Base-by-base conservation (phyloP, 2,113 vertebrate species). In the Paratilapia polleni region DNA sequence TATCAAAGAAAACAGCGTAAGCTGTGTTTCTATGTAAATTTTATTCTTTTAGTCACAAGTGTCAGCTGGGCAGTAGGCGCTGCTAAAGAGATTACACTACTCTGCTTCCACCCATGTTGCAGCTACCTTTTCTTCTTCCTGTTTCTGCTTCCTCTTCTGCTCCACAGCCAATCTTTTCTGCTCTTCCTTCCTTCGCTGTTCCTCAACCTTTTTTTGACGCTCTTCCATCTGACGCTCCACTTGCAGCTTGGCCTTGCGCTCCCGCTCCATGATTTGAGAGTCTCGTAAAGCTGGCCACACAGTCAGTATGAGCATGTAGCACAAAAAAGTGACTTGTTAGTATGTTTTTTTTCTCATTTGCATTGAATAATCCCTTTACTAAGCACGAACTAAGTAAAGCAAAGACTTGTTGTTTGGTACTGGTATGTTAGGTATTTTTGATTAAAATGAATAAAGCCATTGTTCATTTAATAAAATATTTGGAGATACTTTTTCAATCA, bases 181-280 rank as follows among this genome's bases (percentile, higher is more conserved):
- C 10, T 99, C 97, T 88, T 98, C 98, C 85, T 97, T 99, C 86
- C 90, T 96, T 61, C 97, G 96, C 84, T 98, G 98, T 79, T 99
- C 97, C 64, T 95, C 97, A 6, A 98, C 87, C 54, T 97, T 98
- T 62, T 92, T 96, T 56, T 97, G 97, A 58, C 96, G 97, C 90
- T 98, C 98, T 93, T 99, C 98, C 89, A 98, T 81, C 83, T 98
- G 97, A 22, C 96, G 97, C 89, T 98, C 97, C 58, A 98, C 98
- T 17, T 96, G 97, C n/a, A 97, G 81, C 86, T 96, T 97, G 81
- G 97, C 89, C 89, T 97, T 99, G 84, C 96, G 97, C 78, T 99
- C 97, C 74, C 98, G 97, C 90, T 99, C 98, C 89, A 98, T 93
- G 12, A 98, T 96, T 47, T 98, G 97, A 24, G 95, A 95, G 84